Base-by-base conservation (phyloP, 2,888 invertebrate genomes). In the Idaea biselata region DNA sequence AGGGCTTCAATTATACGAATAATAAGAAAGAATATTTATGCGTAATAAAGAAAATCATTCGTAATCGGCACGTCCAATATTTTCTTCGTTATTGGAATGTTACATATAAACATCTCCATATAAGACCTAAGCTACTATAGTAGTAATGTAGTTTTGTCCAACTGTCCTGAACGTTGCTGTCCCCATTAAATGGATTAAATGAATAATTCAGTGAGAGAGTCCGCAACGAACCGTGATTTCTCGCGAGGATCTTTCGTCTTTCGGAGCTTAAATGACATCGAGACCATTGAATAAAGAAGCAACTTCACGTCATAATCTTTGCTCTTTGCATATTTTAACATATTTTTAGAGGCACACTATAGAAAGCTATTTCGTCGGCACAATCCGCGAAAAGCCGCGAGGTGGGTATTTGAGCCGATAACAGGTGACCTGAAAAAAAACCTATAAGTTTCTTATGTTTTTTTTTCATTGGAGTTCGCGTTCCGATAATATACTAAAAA, bases 181-280 rank as follows among this genome's bases (percentile, higher is more conserved):
- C 75, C 78, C 83, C 84, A 84, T 86, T 87, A 85, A 83, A 83
- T 84, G 83, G 83, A 90, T 90, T 89, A 90, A 88, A 90, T 91
- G 88, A 87, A 90, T 91, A 76, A 91, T 90, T 90, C 89, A 90
- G 79, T 68, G 79, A 73, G 73, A 79, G 72, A 82, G 77, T 78
- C 65, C 76, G 76, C 76, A 78, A 79, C 78, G 77, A 76, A 72
- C 71, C 74, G 62, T 65, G 73, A 80, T 79, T 79, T 79, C 75
- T 78, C 63, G 69, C 71, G 72, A 73, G 74, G 73, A 67, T 68
- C 58, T 61, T 68, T 68, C 63, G 58, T 59, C 60, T 62, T 59
- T 60, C 59, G 64, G 68, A 62, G 65, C 62, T 68, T 63, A 65
- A 68, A 68, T 58, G 62, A 69, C 63, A 69, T 58, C 25, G 65